Base-by-base conservation (phyloP, 1,140 invertebrate genomes). In the Caenorhabditis remanei region DNA sequence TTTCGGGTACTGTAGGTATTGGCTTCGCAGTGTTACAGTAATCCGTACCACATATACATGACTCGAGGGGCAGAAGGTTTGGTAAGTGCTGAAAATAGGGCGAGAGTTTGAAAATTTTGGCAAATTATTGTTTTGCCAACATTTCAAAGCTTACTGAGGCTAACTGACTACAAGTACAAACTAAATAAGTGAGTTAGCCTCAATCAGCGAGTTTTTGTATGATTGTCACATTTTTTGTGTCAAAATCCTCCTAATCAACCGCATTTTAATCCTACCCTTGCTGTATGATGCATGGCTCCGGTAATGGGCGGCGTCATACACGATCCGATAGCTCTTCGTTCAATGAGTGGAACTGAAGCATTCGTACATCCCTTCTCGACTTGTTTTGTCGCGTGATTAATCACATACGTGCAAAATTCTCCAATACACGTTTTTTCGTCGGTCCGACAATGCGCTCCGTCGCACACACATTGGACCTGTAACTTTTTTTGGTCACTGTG, bases 251-350 rank as follows among this genome's bases (percentile, higher is more conserved):
- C 0, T 0, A 79, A 41, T 53, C 14, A 21, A 32, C 32, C 32
- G 2, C 32, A 0, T 32, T 32, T 32, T 32, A 32, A 32, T 53
- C 50, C 19, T 32, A 84, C 83, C 58, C 65, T 88, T 1, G 91
- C 91, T 16, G 83, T 85, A 63, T 92, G 92, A 87, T 93, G 92
- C 91, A 92, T 92, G 11, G 92, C 91, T 53, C 91, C 91, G 82
- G 92, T 92, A 19, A 92, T 92, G 21, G 91, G 92, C 14, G 91
- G 91, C 0, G 90, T 85, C 91, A 93, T 93, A 79, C 91, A 92
- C 0, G 92, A 90, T 4, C 92, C 91, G 46, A 87, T 86, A 4
- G 90, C 88, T 53, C 92, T 83, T 56, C 92, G 56, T 88, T 92
- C 92, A 14, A 92, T 83, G 19, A 92, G 63, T 5, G 91, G 91